Conservation (phyloP, 2,888 invertebrate genomes). For the Hypsopygia costalis region DNA sequence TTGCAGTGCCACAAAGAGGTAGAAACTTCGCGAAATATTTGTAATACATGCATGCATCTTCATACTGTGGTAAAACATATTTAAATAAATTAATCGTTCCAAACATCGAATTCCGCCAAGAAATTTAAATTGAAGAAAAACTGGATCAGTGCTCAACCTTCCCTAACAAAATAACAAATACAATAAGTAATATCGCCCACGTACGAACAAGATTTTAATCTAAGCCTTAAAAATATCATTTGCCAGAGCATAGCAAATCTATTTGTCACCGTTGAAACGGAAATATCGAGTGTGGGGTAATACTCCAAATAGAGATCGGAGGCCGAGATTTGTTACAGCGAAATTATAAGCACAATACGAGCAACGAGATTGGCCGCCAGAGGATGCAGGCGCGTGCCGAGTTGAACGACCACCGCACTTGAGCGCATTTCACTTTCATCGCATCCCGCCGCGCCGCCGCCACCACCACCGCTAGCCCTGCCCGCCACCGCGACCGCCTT, state of each 20-base stretch:
- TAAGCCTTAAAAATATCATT: too few relatives aligned
- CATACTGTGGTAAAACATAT: too few relatives aligned
- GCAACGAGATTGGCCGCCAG: slow-evolving; percentile 41
- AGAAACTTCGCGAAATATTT: too few relatives aligned
- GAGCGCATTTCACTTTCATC: slow-evolving; percentile 74
- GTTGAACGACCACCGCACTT: slow-evolving; percentile 73
- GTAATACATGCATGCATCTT: too few relatives aligned
- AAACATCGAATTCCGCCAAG: too few relatives aligned
- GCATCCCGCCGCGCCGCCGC: slow-evolving; percentile 41
- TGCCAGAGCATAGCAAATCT: not conserved
- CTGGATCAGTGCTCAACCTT: too few relatives aligned
- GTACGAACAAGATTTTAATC: too few relatives aligned
- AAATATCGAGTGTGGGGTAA: not conserved
- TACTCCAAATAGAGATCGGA: not conserved
- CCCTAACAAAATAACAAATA: not conserved
- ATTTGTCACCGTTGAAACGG: not conserved
- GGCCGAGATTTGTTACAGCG: slow-evolving; percentile 25
- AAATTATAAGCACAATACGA: slow-evolving; percentile 44
- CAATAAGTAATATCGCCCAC: too few relatives aligned
- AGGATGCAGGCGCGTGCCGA: slow-evolving; percentile 74
- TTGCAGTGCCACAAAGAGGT: too few relatives aligned
- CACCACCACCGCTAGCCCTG: too few relatives aligned
- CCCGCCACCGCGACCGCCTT: slow-evolving; percentile 20
- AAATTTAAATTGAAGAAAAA: too few relatives aligned
- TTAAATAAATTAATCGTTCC: too few relatives aligned